These are phyloP conservation scores for Meganola albula DNA, from an alignment of 2,888 invertebrate species.

Conservation along the genomic window DNA sequence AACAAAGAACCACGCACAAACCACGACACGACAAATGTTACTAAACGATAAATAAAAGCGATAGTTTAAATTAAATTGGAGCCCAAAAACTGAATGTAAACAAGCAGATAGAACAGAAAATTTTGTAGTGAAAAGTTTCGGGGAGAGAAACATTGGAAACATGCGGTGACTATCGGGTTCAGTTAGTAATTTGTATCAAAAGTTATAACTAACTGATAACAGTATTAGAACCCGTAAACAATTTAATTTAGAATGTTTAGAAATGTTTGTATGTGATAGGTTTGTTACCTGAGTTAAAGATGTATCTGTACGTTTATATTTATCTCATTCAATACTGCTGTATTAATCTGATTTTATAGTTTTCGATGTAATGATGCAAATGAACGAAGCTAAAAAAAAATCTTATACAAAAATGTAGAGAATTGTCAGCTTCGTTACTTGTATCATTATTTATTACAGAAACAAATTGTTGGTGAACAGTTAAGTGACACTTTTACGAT, in stretches of 20 bases:
- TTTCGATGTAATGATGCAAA: too few species aligned
- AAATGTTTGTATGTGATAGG: too few species aligned
- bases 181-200: constrained; percentile 49
- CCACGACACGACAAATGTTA: constrained; percentile 63
- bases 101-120: constrained; percentile 58
- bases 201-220: constrained; percentile 40
- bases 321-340: too few species aligned
- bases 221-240: constrained; percentile 23
- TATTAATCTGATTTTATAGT: too few species aligned
- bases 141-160: constrained; percentile 60
- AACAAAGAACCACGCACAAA: constrained; percentile 57
- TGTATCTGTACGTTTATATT: too few species aligned
- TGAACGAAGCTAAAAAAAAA: too few species aligned
- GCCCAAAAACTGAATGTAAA: constrained; percentile 70
- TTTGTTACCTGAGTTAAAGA: too few species aligned
- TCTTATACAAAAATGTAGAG: too few species aligned
- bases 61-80: constrained; percentile 76
- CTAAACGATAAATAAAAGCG: constrained; percentile 74
- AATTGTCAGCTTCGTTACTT: too few species aligned
- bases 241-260: constrained; percentile 10
- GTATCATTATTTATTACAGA: too few species aligned
- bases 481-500: too few species aligned
- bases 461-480: too few species aligned
- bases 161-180: constrained; percentile 51
- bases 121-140: constrained; percentile 48